Conservation (phyloP, 1,140 invertebrate species). For the Penaeus indicus region DNA sequence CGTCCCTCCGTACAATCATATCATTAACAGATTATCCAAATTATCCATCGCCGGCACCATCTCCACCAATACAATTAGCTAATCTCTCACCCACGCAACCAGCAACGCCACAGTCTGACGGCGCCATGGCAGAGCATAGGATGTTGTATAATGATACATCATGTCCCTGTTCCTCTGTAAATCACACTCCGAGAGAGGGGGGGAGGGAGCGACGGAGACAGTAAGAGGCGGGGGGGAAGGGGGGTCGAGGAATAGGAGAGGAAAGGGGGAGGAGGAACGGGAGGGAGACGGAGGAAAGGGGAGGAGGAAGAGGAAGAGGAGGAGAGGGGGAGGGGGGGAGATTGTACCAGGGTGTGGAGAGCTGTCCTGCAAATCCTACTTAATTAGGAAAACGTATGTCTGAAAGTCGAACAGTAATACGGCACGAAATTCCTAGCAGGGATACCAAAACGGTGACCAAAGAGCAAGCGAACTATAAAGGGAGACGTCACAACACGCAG, state of each 20-base stretch:
- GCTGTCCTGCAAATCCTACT: not conserved
- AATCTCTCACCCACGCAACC: not conserved
- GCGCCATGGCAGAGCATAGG: too few species aligned
- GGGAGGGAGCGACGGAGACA: not conserved
- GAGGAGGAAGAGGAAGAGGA: not conserved
- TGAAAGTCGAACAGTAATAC: too few species aligned
- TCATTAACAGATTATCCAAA: not conserved
- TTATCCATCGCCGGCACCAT: not conserved
- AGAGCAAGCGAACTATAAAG: too few species aligned
- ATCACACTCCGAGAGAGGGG: not conserved
- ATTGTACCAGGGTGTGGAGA: not conserved
- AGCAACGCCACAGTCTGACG: not conserved
- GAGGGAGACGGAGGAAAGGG: not conserved
- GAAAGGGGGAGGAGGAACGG: not conserved
- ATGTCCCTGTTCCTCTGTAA: too few species aligned
- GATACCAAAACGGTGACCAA: too few species aligned
- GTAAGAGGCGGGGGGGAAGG: not conserved
- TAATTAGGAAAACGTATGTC: too few species aligned
- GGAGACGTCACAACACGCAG: too few species aligned
- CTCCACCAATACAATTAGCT: not conserved
- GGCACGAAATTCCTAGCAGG: too few species aligned
- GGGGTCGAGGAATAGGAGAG: not conserved
- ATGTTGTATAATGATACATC: too few species aligned
- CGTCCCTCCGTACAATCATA: not conserved
- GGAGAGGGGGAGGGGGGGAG: not conserved